A percentile compares a stretch with the other conserved stretches of the same genome.
These are phyloP conservation scores for Drosophila merina DNA, from an alignment of 2,888 invertebrate genomes.

Conservation along the genomic window DNA sequence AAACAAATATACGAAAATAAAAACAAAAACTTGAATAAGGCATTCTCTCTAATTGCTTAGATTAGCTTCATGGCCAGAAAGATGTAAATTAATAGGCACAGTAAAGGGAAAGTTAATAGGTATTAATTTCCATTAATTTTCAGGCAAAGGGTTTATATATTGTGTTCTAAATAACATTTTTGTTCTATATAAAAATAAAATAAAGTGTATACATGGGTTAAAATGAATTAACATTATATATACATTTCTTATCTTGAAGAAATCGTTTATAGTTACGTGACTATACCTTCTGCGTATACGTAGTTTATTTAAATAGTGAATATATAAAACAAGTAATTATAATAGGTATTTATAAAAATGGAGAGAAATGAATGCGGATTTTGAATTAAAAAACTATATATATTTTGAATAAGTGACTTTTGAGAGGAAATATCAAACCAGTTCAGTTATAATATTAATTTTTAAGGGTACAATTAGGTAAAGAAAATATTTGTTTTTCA, in stretches of 20 bases:
- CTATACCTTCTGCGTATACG: neutral
- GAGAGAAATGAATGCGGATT: too few relatives aligned
- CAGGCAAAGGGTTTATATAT: neutral
- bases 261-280: constrained; percentile 1
- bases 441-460: too few relatives aligned
- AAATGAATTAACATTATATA: neutral
- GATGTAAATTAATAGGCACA: constrained; percentile 31
- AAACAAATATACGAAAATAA: constrained; percentile 17
- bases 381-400: too few relatives aligned
- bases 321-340: constrained; percentile 1
- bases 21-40: constrained; percentile 11
- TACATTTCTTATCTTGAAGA: neutral
- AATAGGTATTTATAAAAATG: neutral
- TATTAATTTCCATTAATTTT: neutral
- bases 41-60: constrained; percentile 31
- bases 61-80: constrained; percentile 35
- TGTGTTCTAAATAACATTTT: neutral
- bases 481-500: too few relatives aligned
- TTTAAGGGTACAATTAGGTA: too few relatives aligned
- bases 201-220: neutral
- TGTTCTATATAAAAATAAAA: neutral
- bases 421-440: too few relatives aligned
- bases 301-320: neutral
- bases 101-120: neutral
- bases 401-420: too few relatives aligned